Base-by-base conservation (phyloP, 1,140 invertebrate species). In the Conus betulinus region DNA sequence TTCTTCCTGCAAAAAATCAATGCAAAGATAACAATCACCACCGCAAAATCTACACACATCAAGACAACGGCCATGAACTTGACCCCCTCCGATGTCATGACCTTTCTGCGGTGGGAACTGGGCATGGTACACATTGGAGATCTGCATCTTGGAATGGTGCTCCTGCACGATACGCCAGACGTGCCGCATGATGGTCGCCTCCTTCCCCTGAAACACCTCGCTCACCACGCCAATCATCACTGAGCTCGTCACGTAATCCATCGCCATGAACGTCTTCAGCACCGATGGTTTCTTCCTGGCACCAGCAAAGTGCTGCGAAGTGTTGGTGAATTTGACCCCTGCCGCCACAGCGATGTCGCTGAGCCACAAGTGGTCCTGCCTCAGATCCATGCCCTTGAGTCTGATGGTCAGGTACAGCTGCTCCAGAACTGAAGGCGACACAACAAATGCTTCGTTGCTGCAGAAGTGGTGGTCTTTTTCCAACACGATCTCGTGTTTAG, bases 311-410 rank as follows among this genome's bases (percentile, higher is more conserved):
- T 74, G 39, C 52, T 74, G 55, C 53, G 87, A 85, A n/a, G 89
- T 90, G 74, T 92, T 89, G 20, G 74, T 51, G 55, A 91, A 88
- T 55, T 63, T 86, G n/a, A 92, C 55, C 74, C 88, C 88, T 2
- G 90, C 84, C 52, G 91, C 91, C 82, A 87, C 84, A 5, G 88
- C 89, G 7, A 92, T n/a, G 17, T 89, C 84, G n/a, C 91, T 90
- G 20, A 89, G 78, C 89, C 88, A 90, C 0, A 88, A 87, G 84
- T 89, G 85, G 39, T 91, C 88, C 52, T 88, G 88, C 79, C 88
- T 88, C 57, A 89, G 89, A 13, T 23, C 55, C 39, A 89, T 88
- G 57, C 88, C 90, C 53, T 91, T 88, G 20, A 89, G 52, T 74
- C 51, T 39, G 8, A 67, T 13, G 4, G 84, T 78, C n/a, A 78